Evolutionary conservation across 1,140 invertebrate genomes (phyloP).

Genomic region (Colletes latitarsis): DNA sequence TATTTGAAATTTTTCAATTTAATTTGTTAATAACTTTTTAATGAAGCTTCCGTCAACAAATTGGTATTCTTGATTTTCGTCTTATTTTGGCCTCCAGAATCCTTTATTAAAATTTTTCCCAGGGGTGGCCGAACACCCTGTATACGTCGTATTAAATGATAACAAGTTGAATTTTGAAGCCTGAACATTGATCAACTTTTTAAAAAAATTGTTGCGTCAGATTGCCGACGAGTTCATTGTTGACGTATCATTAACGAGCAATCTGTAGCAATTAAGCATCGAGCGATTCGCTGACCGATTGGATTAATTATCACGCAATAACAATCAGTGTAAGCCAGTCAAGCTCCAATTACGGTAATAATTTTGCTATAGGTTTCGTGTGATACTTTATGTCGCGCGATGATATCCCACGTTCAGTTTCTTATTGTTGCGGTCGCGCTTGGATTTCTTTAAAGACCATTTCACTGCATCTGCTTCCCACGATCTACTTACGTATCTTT

Average conservation of each 20-base stretch:
- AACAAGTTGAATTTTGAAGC: too few species aligned
- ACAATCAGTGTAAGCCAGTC: conserved; percentile 25
- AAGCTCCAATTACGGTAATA: conserved; percentile 44
- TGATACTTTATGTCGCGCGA: not conserved
- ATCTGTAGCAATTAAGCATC: conserved; percentile 8
- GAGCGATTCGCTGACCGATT: not conserved
- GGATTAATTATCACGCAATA: conserved; percentile 32
- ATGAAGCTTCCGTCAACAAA: too few species aligned
- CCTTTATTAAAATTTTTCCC: too few species aligned
- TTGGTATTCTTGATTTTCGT: too few species aligned
- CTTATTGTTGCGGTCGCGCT: not conserved
- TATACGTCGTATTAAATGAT: too few species aligned
- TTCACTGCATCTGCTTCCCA: not conserved
- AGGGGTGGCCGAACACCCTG: too few species aligned
- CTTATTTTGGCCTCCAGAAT: too few species aligned
- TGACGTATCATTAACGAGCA: not conserved
- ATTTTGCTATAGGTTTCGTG: conserved; percentile 24
- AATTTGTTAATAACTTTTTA: too few species aligned
- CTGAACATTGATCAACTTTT: not conserved
- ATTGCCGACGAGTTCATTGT: not conserved
- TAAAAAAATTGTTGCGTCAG: conserved; percentile 17
- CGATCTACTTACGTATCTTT: not conserved
- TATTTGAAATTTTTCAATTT: too few species aligned
- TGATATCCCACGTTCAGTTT: not conserved
- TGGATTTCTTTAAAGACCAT: not conserved